These are phyloP conservation scores for Pavo muticus DNA, from an alignment of 2,113 vertebrate genomes.

Conservation along the genomic window DNA sequence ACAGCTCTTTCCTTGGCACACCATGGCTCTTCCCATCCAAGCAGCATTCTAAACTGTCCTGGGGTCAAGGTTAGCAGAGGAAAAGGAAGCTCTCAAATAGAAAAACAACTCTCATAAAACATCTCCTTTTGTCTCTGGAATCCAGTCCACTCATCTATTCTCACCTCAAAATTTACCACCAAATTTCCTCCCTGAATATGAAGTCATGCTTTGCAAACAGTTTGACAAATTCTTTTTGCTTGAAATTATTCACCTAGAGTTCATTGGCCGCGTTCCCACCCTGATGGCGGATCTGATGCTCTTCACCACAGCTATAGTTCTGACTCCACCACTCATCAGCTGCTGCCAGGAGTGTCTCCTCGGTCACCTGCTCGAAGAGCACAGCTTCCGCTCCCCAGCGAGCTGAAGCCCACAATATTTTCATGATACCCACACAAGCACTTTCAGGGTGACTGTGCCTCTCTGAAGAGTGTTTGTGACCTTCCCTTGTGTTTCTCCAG, in stretches of 20 bases:
- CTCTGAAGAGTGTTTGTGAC: background rate
- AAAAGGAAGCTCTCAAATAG: background rate
- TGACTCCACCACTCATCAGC: background rate
- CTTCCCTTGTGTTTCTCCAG: background rate
- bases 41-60: background rate
- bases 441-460: background rate
- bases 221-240: background rate
- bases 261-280: background rate
- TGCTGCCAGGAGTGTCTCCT: background rate
- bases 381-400: background rate
- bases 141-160: background rate
- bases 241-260: background rate
- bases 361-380: background rate
- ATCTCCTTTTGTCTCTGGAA: background rate
- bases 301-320: background rate
- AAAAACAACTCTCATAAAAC: background rate
- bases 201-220: background rate
- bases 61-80: background rate
- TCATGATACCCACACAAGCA: background rate
- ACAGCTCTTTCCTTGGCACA: background rate
- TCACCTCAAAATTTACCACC: background rate
- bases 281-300: conserved; percentile 3
- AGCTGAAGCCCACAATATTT: background rate
- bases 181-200: background rate
- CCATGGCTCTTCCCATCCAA: background rate